Evolutionary conservation across 2,888 invertebrate genomes (phyloP).

Genomic region (Tipula lateralis): DNA sequence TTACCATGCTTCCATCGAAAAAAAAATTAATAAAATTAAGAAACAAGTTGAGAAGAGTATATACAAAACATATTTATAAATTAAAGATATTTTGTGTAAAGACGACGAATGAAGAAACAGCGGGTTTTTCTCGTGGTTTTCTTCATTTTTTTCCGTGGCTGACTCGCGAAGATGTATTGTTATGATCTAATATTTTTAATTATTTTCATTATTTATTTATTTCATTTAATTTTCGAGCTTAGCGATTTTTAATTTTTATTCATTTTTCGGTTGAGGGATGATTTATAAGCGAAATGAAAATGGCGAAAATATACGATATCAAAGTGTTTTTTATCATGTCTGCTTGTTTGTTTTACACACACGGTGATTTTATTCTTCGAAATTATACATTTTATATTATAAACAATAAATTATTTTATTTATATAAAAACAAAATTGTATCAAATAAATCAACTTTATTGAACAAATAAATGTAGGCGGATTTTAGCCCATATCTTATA

Average conservation of each 20-base stretch:
- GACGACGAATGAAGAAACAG: conserved; percentile 24
- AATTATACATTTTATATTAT: not conserved
- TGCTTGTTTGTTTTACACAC: not conserved
- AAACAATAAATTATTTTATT: not conserved
- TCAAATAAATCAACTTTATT: not conserved
- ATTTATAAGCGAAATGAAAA: not conserved
- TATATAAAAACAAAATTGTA: not conserved
- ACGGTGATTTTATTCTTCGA: not conserved
- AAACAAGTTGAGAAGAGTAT: not conserved
- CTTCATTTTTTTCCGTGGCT: not conserved
- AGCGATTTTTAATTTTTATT: not conserved
- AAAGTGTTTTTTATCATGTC: not conserved
- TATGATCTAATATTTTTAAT: conserved; percentile 15
- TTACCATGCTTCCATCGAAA: not conserved
- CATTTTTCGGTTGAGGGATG: not conserved
- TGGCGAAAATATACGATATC: not conserved
- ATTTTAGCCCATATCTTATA: not conserved
- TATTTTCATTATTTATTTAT: not conserved
- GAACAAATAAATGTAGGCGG: not conserved
- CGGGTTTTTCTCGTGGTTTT: conserved; percentile 24
- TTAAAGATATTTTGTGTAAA: not conserved
- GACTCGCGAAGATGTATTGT: not conserved
- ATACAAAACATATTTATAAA: conserved; percentile 2
- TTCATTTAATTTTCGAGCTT: not conserved
- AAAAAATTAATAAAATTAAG: not conserved